Base-by-base conservation (phyloP, 2,888 invertebrate species). In the Catocala fraxini region DNA sequence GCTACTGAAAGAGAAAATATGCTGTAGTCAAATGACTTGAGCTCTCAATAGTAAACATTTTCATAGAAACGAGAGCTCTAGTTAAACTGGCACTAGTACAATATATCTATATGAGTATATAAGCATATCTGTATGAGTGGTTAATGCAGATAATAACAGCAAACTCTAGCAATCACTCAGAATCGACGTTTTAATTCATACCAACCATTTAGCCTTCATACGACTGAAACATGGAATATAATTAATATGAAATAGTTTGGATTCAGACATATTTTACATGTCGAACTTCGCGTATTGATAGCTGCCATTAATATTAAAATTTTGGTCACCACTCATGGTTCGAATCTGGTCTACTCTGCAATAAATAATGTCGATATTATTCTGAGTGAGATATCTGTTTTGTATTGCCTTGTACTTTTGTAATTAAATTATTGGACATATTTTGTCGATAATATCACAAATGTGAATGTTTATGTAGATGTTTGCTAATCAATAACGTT, bases 291-390 rank as follows among this genome's bases (percentile, higher is more conserved):
- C 25, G 10, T 73, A 71, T 68, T 70, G 57, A 78, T 70, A 52
- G 51, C 6, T 0, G 25, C 60, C 49, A 77, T 77, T 70, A 71
- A 78, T 77, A 78, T 70, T 75, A 65, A 78, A 71, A 62, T 60
- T 65, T 54, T 35, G 48, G 54, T 59, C 35, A 10, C 6, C 41
- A 43, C 41, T 15, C 25, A 34, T 43, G 52, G 48, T 48, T 52
- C 11, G 6, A 47, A 41, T 25, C 25, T 25, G 25, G 57, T 65
- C 56, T 43, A 45, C 54, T 55, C 54, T 47, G 53, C 46, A 39
- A 62, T 67, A 51, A 60, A 59, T 69, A 64, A 67, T 71, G 59
- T 62, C 56, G 65, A 65, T 66, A 66, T 56, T 46, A 45, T 45
- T 59, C 9, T 63, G 55, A 33, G 15, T 35, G 15, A 57, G 43